These are phyloP conservation scores for Lagorchestes hirsutus DNA, from an alignment of 2,797 vertebrate genomes.

Conservation along the genomic window DNA sequence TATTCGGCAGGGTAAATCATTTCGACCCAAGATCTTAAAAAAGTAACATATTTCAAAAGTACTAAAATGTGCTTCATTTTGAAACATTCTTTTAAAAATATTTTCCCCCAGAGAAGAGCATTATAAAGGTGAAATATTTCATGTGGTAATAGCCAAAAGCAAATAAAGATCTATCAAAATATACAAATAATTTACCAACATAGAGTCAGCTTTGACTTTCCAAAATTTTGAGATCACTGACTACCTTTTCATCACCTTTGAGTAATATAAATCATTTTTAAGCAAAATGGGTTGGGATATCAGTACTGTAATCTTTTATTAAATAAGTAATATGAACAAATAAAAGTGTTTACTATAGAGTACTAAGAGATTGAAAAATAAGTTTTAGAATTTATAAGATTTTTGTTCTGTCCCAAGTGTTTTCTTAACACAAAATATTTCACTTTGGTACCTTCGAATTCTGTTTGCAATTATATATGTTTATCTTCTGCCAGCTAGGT, in stretches of 20 bases:
- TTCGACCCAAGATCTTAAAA: not conserved
- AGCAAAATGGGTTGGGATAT: not conserved
- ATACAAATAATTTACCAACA: not conserved
- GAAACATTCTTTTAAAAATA: slow-evolving; percentile 11
- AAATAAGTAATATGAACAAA: not conserved
- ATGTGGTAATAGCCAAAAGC: not conserved
- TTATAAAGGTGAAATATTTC: not conserved
- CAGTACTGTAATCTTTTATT: not conserved
- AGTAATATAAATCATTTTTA: not conserved
- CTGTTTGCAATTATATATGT: not conserved
- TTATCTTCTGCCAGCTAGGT: not conserved
- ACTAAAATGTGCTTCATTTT: not conserved
- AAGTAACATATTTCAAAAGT: not conserved
- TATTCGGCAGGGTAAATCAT: not conserved
- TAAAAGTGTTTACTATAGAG: not conserved
- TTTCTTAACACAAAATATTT: not conserved
- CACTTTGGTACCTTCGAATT: slow-evolving; percentile 12
- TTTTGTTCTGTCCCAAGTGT: not conserved
- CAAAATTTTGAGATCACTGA: not conserved
- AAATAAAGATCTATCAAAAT: not conserved
- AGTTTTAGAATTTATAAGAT: slow-evolving; percentile 14
- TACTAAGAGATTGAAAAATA: not conserved
- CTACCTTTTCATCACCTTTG: not conserved
- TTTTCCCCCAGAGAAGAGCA: not conserved
- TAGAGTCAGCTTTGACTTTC: slow-evolving; percentile 10